Evolutionary conservation across 23 tunicate species (phyloP), one percentile per base, ranked within the genome.

Genomic region (Pegea sp.): DNA sequence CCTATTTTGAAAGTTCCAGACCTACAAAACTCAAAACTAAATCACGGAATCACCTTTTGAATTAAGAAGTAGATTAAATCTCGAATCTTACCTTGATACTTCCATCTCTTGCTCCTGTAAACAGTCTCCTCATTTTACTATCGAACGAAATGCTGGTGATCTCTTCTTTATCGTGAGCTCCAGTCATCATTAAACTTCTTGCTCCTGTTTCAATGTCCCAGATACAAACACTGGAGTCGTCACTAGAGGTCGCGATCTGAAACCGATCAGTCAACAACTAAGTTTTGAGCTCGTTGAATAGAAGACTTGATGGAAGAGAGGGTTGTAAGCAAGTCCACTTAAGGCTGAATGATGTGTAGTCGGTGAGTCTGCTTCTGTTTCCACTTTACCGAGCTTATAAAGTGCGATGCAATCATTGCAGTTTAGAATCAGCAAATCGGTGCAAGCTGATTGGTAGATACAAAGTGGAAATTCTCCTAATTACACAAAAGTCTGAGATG

Each of bases 101-200:
- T 22, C 94, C 94, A 62, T 81, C 94, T 50, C 94, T 56, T 42
- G 94, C 94, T 30, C 94, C 94, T 21, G 94, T 81, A 24, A 81
- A 67, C 20, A 81, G 64, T 49, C 94, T 54, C 33, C 76, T 66
- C 53, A 48, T 42, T 3, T 76, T 66, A 27, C 67, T 49, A 64
- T 81, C 94, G 33, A 81, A 73, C 13, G 71, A 30, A 18, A 81
- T 22, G 44, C 75, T 64, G 29, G 94, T 81, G 33, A 81, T 81
- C 32, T 81, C 94, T 63, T 81, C 94, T 30, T 72, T 65, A 23
- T 26, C 81, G 33, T 81, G 94, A 31, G 81, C 81, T 33, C 64
- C 61, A 33, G 76, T 81, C 44, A 81, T 68, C 25, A 65, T 67
- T 44, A 72, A 29, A 18, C 72, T 68, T 52, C 69, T 67, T 24